Conservation (phyloP, 2,113 vertebrate species). For the Strix aluco region DNA sequence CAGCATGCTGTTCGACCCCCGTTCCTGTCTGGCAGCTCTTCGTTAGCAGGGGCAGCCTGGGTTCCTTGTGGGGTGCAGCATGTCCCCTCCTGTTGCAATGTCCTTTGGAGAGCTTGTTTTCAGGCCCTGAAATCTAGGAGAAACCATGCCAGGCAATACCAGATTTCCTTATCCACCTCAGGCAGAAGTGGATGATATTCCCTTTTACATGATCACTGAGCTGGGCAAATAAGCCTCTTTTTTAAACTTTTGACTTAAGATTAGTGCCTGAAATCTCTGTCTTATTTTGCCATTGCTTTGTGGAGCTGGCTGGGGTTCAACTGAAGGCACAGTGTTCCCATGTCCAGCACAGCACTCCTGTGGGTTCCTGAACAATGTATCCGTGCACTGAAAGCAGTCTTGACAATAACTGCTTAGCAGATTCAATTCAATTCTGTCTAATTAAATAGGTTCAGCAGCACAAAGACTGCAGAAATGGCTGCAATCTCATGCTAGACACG, state of each 20-base stretch:
- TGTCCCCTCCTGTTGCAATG: background rate
- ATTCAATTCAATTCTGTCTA: constrained; percentile 62
- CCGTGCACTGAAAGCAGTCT: constrained; percentile 39
- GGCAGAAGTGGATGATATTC: background rate
- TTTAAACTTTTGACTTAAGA: background rate
- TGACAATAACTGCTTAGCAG: constrained; percentile 41
- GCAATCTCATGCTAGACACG: constrained; percentile 45
- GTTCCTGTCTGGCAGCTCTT: background rate
- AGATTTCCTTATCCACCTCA: background rate
- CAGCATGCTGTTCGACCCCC: background rate
- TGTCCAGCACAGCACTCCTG: background rate
- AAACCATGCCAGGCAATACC: background rate
- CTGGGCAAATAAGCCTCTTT: background rate
- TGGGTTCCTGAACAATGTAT: background rate
- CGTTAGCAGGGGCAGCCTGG: fast-evolving
- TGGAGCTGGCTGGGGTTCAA: background rate
- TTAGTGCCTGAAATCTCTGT: background rate
- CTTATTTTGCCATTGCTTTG: background rate
- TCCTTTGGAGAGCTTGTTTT: background rate
- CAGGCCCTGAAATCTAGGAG: background rate
- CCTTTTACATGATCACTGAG: background rate
- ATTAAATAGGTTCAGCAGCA: constrained; percentile 66
- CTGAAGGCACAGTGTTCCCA: background rate
- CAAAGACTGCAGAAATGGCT: constrained; percentile 48
- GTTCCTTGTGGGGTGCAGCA: fast-evolving